Percentiles rank a stretch among this genome's conserved stretches.
phyloP scores from a whole-genome alignment of 2,113 vertebrate genomes.

The Pseudorectes ferrugineus region DNA sequence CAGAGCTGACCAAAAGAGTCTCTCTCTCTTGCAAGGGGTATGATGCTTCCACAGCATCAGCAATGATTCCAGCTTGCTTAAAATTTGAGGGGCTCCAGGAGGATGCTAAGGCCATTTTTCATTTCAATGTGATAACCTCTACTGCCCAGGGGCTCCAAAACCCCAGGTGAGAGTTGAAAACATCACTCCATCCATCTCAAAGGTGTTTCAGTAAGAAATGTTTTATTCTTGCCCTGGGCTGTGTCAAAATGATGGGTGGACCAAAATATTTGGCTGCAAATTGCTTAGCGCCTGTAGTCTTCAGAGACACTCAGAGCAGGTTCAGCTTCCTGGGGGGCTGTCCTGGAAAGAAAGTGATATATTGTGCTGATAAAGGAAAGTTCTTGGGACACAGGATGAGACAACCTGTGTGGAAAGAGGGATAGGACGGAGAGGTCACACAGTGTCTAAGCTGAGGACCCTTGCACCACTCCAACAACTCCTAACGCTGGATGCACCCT shows the following conservation, averaged over 20 bases:
- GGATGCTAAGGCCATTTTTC: background rate
- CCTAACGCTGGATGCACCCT: background rate
- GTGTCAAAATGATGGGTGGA: background rate
- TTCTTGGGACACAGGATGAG: background rate
- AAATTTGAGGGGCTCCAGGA: background rate
- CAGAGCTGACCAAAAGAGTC: background rate
- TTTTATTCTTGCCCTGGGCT: background rate
- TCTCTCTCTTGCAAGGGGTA: background rate
- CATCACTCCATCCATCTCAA: background rate
- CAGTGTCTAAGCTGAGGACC: background rate
- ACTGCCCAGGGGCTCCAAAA: background rate
- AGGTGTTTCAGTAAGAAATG: background rate
- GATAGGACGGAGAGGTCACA: background rate
- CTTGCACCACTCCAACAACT: background rate
- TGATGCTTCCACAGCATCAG: background rate
- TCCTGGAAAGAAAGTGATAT: background rate
- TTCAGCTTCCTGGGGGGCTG: background rate
- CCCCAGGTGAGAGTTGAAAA: background rate
- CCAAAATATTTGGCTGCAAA: background rate
- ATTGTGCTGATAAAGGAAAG: background rate
- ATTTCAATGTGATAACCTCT: background rate
- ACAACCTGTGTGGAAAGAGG: background rate
- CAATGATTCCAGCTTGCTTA: background rate
- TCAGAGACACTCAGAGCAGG: background rate
- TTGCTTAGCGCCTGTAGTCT: background rate